Percentiles rank a stretch among this genome's conserved stretches.
These are phyloP conservation scores for Caenorhabditis becei DNA, from an alignment of 2,888 invertebrate genomes.

Conservation along the genomic window DNA sequence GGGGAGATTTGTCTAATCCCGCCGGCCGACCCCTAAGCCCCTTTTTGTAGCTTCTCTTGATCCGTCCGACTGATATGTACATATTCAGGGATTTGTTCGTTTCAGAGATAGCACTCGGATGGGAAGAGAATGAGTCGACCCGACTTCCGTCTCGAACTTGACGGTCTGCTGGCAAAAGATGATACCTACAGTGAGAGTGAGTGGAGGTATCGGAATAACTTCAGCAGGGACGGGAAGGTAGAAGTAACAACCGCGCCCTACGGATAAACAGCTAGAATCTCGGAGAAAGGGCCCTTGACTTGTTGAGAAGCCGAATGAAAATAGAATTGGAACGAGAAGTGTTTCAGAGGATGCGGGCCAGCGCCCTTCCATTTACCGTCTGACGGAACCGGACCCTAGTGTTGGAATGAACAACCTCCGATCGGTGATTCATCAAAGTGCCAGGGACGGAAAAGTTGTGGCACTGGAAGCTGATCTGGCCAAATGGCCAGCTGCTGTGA, in stretches of 20 bases:
- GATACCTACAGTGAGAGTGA: slow-evolving; percentile 29
- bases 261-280: too few relatives aligned
- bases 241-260: too few relatives aligned
- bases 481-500: slow-evolving; percentile 26
- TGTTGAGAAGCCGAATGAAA: background rate
- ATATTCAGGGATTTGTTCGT: background rate
- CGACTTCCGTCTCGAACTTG: slow-evolving; percentile 39
- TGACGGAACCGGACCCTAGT: background rate
- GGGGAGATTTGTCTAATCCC: background rate
- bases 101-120: background rate
- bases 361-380: slow-evolving; percentile 37
- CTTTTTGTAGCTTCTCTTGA: slow-evolving; percentile 2
- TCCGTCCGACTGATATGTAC: background rate
- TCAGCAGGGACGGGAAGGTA: too few relatives aligned
- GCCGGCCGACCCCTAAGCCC: background rate
- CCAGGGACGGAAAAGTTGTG: slow-evolving; percentile 33
- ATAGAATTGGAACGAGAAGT: background rate
- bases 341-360: slow-evolving; percentile 25
- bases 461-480: background rate
- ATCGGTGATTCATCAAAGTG: slow-evolving; percentile 44
- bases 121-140: slow-evolving; percentile 24
- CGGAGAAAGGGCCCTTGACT: too few relatives aligned
- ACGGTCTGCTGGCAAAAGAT: slow-evolving; percentile 18
- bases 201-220: background rate
- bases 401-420: slow-evolving; percentile 32